Base-by-base conservation (phyloP, 2,797 vertebrate species). In the Coracias cyanogaster region DNA sequence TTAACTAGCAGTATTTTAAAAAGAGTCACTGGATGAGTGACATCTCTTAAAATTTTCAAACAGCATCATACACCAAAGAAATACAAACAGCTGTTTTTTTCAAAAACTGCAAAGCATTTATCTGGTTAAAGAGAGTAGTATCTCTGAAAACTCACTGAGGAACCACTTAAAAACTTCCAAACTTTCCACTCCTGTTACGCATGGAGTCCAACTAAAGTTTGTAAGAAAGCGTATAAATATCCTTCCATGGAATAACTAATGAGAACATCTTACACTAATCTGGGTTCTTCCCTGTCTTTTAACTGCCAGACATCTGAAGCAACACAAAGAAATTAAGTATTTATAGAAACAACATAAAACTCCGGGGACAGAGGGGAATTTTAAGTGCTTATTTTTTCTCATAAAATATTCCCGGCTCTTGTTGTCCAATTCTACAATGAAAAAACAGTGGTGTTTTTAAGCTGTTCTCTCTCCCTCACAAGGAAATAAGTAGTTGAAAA, bases 281-380 rank as follows among this genome's bases (percentile, higher is more conserved):
- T 86, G 73, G 60, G 62, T 69, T 93, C 77, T 94, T 94, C 71
- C 52, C 46, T 79, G 79, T 14, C 35, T 94, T 80, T 64, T 78
- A 89, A 89, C 78, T 93, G 80, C 88, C 78, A 93, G 80, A 80
- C 58, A 86, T 82, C 52, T 82, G 64, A 96, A 90, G 67, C 52
- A 87, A 95, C 7, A 7, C 64, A 87, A 94, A 93, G 45, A 89
- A 90, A 94, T 64, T 25, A 78, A 72, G 69, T 93, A 96, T 94
- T 95, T 94, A 93, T 90, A 89, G 87, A 95, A 93, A 87, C 82
- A 37, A 61, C 82, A 93, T 46, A 61, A 89, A 60, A 60, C 77
- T 80, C 83, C 19, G 74, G 93, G 86, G 95, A 90, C 54, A 84
- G 22, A 57, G 12, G 15, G 45, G 69, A 92, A 90, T 94, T 94